These are phyloP conservation scores for Cyrtorhinus lividipennis DNA, from an alignment of 1,140 invertebrate genomes.

Conservation along the genomic window DNA sequence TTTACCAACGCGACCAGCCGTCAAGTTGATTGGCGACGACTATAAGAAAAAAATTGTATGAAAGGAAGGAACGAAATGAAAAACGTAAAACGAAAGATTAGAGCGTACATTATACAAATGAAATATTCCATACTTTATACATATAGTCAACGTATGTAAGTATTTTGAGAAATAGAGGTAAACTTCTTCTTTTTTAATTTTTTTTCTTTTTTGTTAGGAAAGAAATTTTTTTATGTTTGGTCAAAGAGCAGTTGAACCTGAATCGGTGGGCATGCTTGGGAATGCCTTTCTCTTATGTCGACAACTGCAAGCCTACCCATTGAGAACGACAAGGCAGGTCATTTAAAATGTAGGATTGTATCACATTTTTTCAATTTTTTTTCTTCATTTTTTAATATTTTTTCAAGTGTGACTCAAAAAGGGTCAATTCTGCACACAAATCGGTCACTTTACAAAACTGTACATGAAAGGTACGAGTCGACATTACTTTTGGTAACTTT, in stretches of 20 bases:
- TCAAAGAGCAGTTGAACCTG: background rate
- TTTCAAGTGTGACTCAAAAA: slow-evolving; percentile 4
- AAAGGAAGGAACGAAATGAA: background rate
- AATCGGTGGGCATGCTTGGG: background rate
- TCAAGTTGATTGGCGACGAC: background rate
- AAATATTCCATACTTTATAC: slow-evolving; percentile 17
- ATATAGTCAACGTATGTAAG: slow-evolving; percentile 15
- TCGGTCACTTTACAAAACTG: slow-evolving; percentile 20
- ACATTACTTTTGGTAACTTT: slow-evolving; percentile 18
- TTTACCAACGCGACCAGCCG: background rate
- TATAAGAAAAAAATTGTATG: background rate
- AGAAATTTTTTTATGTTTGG: slow-evolving; percentile 1
- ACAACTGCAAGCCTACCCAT: background rate
- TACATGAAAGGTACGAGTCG: slow-evolving; percentile 19
- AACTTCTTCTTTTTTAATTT: slow-evolving; percentile 18
- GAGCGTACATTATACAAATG: slow-evolving; percentile 16
- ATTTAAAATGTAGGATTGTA: slow-evolving; percentile 23
- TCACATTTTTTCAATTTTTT: slow-evolving; percentile 35
- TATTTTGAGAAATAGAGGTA: slow-evolving; percentile 18
- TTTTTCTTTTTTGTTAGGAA: slow-evolving; percentile 9
- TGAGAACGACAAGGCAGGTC: background rate
- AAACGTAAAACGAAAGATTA: background rate
- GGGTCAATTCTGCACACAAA: background rate
- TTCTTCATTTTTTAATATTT: slow-evolving; percentile 27
- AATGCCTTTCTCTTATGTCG: background rate